These are phyloP conservation scores for Rhabdornis inornatus DNA, from an alignment of 2,113 vertebrate species.

Conservation along the genomic window DNA sequence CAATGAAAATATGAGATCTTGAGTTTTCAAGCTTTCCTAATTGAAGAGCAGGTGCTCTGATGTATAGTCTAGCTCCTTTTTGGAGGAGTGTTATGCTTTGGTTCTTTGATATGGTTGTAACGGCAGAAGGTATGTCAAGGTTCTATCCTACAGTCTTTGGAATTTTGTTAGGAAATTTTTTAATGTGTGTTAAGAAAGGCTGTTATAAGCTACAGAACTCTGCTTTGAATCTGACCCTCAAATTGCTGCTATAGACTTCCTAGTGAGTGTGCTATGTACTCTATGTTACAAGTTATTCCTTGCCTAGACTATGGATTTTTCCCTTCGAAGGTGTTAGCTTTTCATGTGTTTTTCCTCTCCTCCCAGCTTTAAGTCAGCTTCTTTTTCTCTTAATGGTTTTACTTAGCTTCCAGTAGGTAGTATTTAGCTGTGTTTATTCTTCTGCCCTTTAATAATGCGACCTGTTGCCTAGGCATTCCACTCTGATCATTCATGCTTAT, in stretches of 20 bases:
- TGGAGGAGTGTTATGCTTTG: not conserved
- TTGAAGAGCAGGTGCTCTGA: not conserved
- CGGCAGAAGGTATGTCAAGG: not conserved
- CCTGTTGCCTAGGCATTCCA: not conserved
- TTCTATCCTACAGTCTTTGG: not conserved
- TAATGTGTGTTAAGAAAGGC: not conserved
- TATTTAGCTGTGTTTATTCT: constrained; percentile 10
- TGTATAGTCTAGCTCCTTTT: not conserved
- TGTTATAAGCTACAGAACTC: not conserved
- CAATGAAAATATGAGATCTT: not conserved
- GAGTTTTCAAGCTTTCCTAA: not conserved
- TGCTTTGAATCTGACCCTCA: not conserved
- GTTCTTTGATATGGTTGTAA: not conserved
- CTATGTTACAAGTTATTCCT: not conserved
- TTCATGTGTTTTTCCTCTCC: not conserved
- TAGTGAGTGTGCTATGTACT: not conserved
- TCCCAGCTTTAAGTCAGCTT: not conserved
- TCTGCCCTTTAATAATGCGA: not conserved
- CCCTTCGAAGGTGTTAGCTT: not conserved
- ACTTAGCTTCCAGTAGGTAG: not conserved
- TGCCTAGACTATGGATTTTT: not conserved
- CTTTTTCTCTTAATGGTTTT: not conserved
- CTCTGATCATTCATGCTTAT: not conserved
- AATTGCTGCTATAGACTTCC: not conserved
- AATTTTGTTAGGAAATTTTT: not conserved